These are phyloP conservation scores for Crocuta crocuta DNA, from an alignment of 2,113 vertebrate genomes.

Conservation along the genomic window DNA sequence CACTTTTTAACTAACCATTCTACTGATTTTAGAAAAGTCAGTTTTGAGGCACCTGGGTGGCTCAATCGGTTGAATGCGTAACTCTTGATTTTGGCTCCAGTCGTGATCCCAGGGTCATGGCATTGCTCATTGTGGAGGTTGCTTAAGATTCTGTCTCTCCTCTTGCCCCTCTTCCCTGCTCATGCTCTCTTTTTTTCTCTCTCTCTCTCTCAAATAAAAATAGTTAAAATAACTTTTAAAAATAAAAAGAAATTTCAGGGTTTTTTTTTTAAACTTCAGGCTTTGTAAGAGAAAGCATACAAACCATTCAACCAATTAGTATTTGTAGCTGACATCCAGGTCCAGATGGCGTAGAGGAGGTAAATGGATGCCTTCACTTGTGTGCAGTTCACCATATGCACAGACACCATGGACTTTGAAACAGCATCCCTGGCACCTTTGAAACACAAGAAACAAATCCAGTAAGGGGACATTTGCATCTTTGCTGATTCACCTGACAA, in stretches of 20 bases:
- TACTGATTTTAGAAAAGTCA: constrained; percentile 37
- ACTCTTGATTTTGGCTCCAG: no score
- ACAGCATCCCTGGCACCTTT: background rate
- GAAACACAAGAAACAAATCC: constrained; percentile 1
- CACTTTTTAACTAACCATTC: background rate
- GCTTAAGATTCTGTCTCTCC: no score
- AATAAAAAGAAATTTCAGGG: no score
- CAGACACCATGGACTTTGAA: background rate
- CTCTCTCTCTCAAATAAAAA: no score
- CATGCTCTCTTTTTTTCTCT: no score
- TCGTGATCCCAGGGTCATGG: no score
- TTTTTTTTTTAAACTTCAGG: background rate
- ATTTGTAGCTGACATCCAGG: background rate
- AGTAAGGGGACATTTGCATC: background rate
- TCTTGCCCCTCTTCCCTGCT: no score
- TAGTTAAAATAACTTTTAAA: no score
- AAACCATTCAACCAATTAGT: background rate
- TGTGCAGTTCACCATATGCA: background rate
- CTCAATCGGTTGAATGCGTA: no score
- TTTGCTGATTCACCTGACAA: constrained; percentile 24
- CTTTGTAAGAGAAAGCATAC: background rate
- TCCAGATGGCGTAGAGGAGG: background rate
- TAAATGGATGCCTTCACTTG: background rate
- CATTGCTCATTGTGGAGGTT: no score
- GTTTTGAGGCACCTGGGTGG: background rate